Evolutionary conservation across 2,113 vertebrate genomes (phyloP).

Genomic region (Delphinapterus leucas): DNA sequence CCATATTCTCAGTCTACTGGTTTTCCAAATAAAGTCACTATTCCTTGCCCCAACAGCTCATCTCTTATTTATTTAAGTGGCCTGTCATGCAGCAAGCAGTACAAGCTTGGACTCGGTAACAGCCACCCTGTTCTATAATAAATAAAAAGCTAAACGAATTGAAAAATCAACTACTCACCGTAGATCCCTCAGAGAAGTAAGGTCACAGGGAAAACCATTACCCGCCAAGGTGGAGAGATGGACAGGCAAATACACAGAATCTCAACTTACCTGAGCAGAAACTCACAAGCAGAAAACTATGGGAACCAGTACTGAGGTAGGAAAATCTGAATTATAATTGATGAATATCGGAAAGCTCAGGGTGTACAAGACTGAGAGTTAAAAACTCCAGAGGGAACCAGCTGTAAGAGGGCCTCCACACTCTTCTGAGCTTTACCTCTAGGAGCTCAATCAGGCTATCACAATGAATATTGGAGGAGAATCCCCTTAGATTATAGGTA

Average conservation of each 20-base stretch:
- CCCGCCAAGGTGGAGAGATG: not conserved
- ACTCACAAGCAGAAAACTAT: not conserved
- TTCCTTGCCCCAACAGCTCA: too few relatives aligned
- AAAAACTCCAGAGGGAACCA: not conserved
- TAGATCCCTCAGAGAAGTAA: not conserved
- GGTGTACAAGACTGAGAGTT: not conserved
- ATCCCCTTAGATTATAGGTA: too few relatives aligned
- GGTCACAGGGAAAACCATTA: not conserved
- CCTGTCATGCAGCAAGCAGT: too few relatives aligned
- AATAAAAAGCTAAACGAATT: not conserved
- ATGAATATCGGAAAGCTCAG: not conserved
- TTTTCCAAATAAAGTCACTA: too few relatives aligned
- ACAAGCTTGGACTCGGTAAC: too few relatives aligned
- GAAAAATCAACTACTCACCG: not conserved
- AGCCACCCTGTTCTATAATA: not conserved
- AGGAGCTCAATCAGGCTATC: not conserved
- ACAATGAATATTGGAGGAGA: too few relatives aligned
- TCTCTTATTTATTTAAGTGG: too few relatives aligned
- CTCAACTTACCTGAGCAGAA: not conserved
- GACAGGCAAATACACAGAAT: not conserved
- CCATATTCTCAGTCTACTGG: too few relatives aligned
- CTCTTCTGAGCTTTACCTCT: not conserved
- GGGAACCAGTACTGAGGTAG: not conserved
- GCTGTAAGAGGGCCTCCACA: not conserved
- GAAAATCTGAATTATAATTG: not conserved